Conservation (phyloP, 2,113 vertebrate species). For the Poeciliopsis occidentalis region DNA sequence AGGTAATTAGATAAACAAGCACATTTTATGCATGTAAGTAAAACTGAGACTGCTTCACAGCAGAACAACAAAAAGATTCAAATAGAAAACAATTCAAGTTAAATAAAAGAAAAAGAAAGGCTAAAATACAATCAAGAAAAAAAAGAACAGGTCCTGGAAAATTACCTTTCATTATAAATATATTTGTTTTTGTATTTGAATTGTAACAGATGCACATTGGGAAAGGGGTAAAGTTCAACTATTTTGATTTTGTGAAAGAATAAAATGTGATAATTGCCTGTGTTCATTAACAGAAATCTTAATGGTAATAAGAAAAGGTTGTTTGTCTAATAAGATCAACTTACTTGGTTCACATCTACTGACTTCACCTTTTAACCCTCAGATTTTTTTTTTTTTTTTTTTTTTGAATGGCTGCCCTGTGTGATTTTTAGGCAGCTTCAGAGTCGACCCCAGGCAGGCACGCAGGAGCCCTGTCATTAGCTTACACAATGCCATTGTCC, state of each 20-base stretch:
- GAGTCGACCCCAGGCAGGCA: slow-evolving; percentile 50
- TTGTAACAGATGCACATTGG: background rate
- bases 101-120: no score
- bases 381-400: slow-evolving; percentile 5
- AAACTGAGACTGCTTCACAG: background rate
- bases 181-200: no score
- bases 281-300: background rate
- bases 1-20: background rate
- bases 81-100: no score
- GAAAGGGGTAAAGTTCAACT: background rate
- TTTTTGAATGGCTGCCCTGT: slow-evolving; percentile 14
- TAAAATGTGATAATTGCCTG: no score
- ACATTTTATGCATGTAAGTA: background rate
- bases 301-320: background rate
- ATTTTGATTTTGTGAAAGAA: background rate
- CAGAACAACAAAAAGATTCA: background rate
- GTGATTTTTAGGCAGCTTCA: slow-evolving; percentile 39
- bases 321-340: background rate
- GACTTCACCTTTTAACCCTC: slow-evolving; percentile 24
- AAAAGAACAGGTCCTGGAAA: no score
- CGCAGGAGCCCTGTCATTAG: slow-evolving; percentile 61
- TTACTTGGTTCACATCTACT: background rate
- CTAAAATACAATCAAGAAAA: no score
- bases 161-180: no score
- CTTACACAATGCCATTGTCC: slow-evolving; percentile 70